These are phyloP conservation scores for Tipula confusa DNA, from an alignment of 2,888 invertebrate genomes.

Conservation along the genomic window DNA sequence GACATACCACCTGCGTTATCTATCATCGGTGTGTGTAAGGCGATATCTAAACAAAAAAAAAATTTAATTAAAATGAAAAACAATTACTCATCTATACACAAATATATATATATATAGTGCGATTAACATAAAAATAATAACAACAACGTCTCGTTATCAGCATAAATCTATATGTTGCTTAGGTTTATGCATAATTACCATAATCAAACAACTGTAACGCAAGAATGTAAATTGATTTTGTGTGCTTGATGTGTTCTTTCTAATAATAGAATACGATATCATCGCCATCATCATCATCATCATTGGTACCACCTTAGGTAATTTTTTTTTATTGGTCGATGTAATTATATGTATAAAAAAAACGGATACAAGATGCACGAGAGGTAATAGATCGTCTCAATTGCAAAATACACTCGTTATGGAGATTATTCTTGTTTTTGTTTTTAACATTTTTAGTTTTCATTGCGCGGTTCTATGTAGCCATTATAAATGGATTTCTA, in stretches of 20 bases:
- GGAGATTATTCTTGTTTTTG: not conserved
- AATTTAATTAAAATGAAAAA: not conserved
- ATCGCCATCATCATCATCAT: no score
- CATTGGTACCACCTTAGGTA: not conserved
- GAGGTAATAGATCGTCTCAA: not conserved
- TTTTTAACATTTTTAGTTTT: no score
- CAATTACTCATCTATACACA: not conserved
- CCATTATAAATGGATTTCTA: conserved; percentile 3
- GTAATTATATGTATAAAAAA: not conserved
- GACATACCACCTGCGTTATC: not conserved
- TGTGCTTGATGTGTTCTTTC: conserved; percentile 6
- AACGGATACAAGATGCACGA: conserved; percentile 5
- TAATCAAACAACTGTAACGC: conserved; percentile 3
- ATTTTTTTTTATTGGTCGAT: not conserved
- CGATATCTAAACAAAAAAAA: not conserved
- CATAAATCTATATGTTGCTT: not conserved
- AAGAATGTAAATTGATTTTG: conserved; percentile 9
- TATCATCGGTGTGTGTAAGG: not conserved
- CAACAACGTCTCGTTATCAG: not conserved
- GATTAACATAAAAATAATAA: not conserved
- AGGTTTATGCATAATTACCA: not conserved
- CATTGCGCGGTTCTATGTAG: not conserved
- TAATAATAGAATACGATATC: not conserved
- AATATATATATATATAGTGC: not conserved
- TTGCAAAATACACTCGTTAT: not conserved